Conservation (phyloP, 2,113 vertebrate genomes). For the Periophthalmodon schlosseri region DNA sequence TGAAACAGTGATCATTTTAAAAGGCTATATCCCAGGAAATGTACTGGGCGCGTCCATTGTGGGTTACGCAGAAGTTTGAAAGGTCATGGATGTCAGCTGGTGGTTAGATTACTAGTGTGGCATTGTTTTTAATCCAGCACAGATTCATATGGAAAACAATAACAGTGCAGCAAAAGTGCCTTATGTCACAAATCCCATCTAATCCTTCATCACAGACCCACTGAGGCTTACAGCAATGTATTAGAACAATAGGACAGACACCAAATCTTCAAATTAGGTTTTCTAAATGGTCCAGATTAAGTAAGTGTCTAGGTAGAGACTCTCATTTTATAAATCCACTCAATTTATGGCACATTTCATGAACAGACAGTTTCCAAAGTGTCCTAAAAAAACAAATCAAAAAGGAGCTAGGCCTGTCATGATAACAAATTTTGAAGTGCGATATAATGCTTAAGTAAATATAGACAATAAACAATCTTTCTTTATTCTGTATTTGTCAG, state of each 20-base stretch:
- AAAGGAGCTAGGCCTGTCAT: no score
- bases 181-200: conserved; percentile 65
- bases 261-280: not conserved
- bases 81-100: conserved; percentile 54
- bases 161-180: conserved; percentile 51
- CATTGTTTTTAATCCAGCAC: conserved; percentile 65
- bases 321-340: no score
- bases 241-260: conserved; percentile 39
- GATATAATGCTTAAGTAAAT: no score
- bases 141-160: conserved; percentile 61
- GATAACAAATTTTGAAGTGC: no score
- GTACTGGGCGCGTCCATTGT: not conserved
- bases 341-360: no score
- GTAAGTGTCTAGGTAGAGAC: not conserved
- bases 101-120: conserved; percentile 58
- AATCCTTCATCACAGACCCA: conserved; percentile 54
- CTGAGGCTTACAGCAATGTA: conserved; percentile 36
- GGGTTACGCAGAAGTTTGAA: conserved; percentile 13
- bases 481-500: no score
- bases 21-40: conserved; percentile 15
- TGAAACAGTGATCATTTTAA: not conserved
- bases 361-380: no score
- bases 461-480: no score
- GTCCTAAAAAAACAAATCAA: no score
- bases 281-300: not conserved